phyloP scores from a whole-genome alignment of 2,888 invertebrate species.

The Oxystoma pomonae region DNA sequence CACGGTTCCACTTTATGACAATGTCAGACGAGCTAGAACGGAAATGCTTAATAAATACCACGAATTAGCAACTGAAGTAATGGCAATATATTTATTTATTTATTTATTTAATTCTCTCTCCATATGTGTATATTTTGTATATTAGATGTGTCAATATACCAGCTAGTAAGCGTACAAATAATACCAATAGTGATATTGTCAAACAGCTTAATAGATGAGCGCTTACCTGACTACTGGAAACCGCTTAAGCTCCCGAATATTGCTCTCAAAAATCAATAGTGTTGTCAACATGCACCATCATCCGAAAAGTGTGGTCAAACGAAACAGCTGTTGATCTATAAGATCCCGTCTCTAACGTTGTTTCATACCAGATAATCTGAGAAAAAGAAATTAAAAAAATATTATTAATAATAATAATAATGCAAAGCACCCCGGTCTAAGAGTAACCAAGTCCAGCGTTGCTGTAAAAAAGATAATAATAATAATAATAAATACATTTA shows the following conservation, averaged over 20 bases:
- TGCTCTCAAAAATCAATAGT: background rate
- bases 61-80: background rate
- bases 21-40: background rate
- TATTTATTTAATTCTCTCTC: too few species aligned
- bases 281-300: background rate
- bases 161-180: background rate
- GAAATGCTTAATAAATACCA: conserved; percentile 1
- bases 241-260: background rate
- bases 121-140: too few species aligned
- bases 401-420: background rate
- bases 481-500: too few species aligned
- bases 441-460: too few species aligned
- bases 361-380: background rate
- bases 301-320: background rate
- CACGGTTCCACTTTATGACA: background rate
- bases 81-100: too few species aligned
- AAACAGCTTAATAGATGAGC: background rate
- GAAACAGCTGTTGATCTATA: background rate
- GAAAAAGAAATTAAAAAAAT: background rate
- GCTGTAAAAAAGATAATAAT: too few species aligned
- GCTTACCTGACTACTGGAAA: background rate
- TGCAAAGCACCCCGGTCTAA: too few species aligned
- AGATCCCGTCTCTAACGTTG: background rate
- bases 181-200: background rate
- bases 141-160: too few species aligned